Conservation (phyloP, 2,888 invertebrate genomes). For the Tuta absoluta region DNA sequence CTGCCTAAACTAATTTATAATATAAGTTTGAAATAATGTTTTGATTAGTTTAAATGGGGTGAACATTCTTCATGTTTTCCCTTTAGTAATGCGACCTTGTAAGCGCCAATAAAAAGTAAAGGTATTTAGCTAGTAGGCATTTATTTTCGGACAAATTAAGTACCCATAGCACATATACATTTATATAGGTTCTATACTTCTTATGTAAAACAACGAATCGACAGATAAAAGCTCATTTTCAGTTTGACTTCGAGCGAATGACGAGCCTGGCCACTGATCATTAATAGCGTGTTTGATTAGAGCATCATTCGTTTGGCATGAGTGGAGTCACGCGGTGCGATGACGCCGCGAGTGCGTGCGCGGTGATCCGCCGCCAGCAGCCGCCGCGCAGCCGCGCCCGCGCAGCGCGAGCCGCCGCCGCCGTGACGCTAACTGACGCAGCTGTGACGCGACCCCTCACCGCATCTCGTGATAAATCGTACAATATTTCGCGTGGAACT, state of each 20-base stretch:
- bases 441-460: constrained; percentile 37
- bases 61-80: constrained; percentile 28
- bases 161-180: too few relatives aligned
- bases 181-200: not conserved
- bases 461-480: constrained; percentile 37
- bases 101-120: not conserved
- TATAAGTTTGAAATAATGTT: constrained; percentile 33
- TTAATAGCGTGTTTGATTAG: constrained; percentile 30
- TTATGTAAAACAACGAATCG: not conserved
- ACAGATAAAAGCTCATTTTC: not conserved
- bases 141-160: too few relatives aligned
- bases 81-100: constrained; percentile 16
- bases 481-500: constrained; percentile 44
- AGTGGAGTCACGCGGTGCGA: constrained; percentile 46
- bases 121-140: not conserved
- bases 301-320: constrained; percentile 25
- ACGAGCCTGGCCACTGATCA: constrained; percentile 27
- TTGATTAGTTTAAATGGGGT: constrained; percentile 30
- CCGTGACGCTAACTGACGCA: constrained; percentile 50
- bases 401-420: constrained; percentile 36
- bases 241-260: constrained; percentile 17
- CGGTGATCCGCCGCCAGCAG: constrained; percentile 37
- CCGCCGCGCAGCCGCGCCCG: constrained; percentile 34
- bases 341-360: constrained; percentile 48
- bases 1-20: constrained; percentile 36